A percentile compares a stretch with the other conserved stretches of the same genome.
These are phyloP conservation scores for Venustaconcha ellipsiformis DNA, from an alignment of 1,140 invertebrate genomes.

Conservation along the genomic window DNA sequence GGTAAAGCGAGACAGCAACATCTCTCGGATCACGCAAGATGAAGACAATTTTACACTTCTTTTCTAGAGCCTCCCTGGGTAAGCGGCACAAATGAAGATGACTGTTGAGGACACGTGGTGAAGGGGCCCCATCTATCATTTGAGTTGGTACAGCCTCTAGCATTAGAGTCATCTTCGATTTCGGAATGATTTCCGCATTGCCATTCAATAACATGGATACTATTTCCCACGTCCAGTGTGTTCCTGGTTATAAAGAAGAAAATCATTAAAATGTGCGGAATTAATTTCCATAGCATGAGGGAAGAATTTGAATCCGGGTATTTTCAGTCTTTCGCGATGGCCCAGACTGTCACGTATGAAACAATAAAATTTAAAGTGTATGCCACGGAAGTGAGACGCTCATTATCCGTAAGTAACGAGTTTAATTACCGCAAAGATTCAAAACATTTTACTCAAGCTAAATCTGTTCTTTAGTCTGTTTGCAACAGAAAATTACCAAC, in stretches of 20 bases:
- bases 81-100: constrained; percentile 25
- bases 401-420: too few relatives aligned
- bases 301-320: too few relatives aligned
- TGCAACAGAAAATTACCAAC: too few relatives aligned
- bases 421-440: too few relatives aligned
- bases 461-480: too few relatives aligned
- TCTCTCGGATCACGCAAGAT: constrained; percentile 43
- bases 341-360: too few relatives aligned
- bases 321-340: too few relatives aligned
- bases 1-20: constrained; percentile 39
- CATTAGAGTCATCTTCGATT: constrained; percentile 19
- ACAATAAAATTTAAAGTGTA: too few relatives aligned
- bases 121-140: constrained; percentile 12
- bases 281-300: too few relatives aligned
- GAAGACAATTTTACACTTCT: constrained; percentile 33
- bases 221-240: constrained; percentile 45
- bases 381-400: too few relatives aligned
- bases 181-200: constrained; percentile 10
- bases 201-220: constrained; percentile 28
- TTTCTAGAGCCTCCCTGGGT: constrained; percentile 16
- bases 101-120: constrained; percentile 38
- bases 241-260: constrained; percentile 15
- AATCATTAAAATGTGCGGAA: too few relatives aligned
- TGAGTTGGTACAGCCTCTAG: constrained; percentile 25
- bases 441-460: too few relatives aligned